Percentiles rank a stretch among this genome's conserved stretches.
These are phyloP conservation scores for Stenodera caucasica DNA, from an alignment of 2,888 invertebrate genomes.

Conservation along the genomic window DNA sequence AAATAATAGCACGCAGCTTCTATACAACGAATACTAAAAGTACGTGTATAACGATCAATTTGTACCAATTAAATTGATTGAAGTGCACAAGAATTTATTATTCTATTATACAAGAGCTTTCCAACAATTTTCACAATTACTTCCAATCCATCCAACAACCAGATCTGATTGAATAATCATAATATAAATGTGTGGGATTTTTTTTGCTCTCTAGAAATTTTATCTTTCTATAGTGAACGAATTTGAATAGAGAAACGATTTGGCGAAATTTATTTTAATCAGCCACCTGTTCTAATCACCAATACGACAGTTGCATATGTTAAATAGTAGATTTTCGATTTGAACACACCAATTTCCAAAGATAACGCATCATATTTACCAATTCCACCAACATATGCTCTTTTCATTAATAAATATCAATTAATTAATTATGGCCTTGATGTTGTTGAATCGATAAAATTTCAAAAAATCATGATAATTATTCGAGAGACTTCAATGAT, in stretches of 20 bases:
- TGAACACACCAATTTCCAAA: too few relatives aligned
- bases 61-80: constrained; percentile 7
- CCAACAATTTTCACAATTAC: too few relatives aligned
- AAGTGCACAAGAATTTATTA: constrained; percentile 2
- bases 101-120: neutral
- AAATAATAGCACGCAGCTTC: neutral
- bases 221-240: neutral
- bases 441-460: too few relatives aligned
- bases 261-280: neutral
- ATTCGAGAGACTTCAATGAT: constrained; percentile 12
- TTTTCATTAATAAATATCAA: too few relatives aligned
- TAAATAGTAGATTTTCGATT: too few relatives aligned
- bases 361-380: too few relatives aligned
- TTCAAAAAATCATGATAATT: too few relatives aligned
- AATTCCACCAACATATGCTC: too few relatives aligned
- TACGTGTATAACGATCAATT: constrained; percentile 8
- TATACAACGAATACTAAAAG: neutral
- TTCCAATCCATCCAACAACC: too few relatives aligned
- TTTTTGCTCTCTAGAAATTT: too few relatives aligned
- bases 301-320: neutral
- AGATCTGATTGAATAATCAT: too few relatives aligned
- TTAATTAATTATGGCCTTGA: too few relatives aligned
- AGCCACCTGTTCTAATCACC: neutral
- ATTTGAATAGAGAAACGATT: constrained; percentile 4
- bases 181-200: neutral